Base-by-base conservation (phyloP, 2,888 invertebrate species). In the Meteorus colon region DNA sequence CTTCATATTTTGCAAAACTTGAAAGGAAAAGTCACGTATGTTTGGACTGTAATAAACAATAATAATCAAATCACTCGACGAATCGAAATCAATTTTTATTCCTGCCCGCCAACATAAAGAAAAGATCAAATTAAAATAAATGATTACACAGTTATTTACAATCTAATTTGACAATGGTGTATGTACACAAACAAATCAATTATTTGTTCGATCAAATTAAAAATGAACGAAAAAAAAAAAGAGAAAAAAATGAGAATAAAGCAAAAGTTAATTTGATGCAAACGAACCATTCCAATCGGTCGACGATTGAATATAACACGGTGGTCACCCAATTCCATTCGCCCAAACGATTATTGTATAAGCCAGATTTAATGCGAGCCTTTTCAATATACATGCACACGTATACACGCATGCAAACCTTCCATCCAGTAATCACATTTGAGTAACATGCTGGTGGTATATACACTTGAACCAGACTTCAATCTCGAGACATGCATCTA, bases 31-130 rank as follows among this genome's bases (percentile, higher is more conserved):
- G 82, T 84, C 84, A 84, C 83, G 84, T 83, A 82, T 83, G 81
- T 82, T 84, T 84, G 83, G 84, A 84, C 83, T 82, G 83, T 83
- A 80, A 79, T 80, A 80, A 82, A 82, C 55, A 51, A 60, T 60
- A 27, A 66, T 41, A 41, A 45, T 6, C 51, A 29, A 24, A 8
- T 51, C 51, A 51, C 10, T 24, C 14, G 10, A 67, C 37, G 5
- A 19, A 19, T 27, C 29, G 29, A 74, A 31, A 62, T n/a, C 0
- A 31, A n/a, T 31, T 62, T 34, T 31, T 31, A 31, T 12, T 62
- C 12, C 16, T 31, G 16, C 31, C 31, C 29, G 4, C 12, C 12
- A 31, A 8, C 3, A 62, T 1, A 62, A 31, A 63, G 16, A 31
- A 16, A 1, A 29, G 10, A 16, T 29, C 16, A 16, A 5, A 62